phyloP scores from a whole-genome alignment of 2,888 invertebrate species.

The Ormyrus pomaceus region DNA sequence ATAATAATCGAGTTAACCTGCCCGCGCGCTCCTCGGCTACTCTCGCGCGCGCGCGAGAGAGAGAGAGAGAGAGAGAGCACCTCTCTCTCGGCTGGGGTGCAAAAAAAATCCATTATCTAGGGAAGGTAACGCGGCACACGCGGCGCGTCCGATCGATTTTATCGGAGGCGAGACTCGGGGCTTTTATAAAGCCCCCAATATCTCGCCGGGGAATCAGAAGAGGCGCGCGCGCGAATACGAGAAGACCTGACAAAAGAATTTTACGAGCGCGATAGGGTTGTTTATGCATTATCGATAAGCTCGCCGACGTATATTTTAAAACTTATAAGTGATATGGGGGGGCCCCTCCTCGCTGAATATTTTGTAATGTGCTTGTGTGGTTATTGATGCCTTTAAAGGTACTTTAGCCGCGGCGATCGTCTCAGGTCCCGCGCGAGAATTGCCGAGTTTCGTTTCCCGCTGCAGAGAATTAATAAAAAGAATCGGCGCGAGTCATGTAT shows the following conservation, averaged over 20 bases:
- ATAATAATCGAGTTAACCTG: constrained; percentile 66
- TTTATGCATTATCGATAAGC: constrained; percentile 57
- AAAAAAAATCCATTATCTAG: constrained; percentile 56
- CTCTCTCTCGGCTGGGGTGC: background rate
- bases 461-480: too few species aligned
- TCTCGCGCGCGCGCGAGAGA: background rate
- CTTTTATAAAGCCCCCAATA: constrained; percentile 24
- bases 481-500: too few species aligned
- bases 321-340: constrained; percentile 51
- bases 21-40: background rate
- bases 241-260: constrained; percentile 56
- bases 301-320: constrained; percentile 42
- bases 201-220: constrained; percentile 38
- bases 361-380: constrained; percentile 43
- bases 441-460: too few species aligned
- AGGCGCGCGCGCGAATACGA: constrained; percentile 4
- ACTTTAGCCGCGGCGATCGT: constrained; percentile 5
- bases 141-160: constrained; percentile 50
- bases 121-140: constrained; percentile 13
- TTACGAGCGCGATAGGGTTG: constrained; percentile 52
- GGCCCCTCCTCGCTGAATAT: constrained; percentile 22
- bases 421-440: too few species aligned
- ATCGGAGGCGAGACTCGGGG: constrained; percentile 46
- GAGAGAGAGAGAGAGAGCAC: background rate
- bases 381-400: constrained; percentile 46